Percentiles rank a stretch among this genome's conserved stretches.
Evolutionary conservation across 1,140 invertebrate genomes (phyloP).

Genomic region (Scaptodrosophila lebanonensis): DNA sequence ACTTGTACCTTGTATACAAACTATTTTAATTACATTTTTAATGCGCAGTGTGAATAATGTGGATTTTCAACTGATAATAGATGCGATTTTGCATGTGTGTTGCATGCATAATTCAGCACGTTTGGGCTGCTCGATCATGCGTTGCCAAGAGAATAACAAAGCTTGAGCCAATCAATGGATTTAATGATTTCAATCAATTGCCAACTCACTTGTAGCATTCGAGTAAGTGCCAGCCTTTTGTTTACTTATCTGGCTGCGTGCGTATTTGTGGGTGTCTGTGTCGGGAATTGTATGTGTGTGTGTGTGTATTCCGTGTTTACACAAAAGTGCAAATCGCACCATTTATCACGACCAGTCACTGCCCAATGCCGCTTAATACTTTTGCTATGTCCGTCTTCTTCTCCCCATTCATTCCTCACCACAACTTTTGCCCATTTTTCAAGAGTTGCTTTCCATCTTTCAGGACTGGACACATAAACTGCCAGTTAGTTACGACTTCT

Average conservation of each 20-base stretch:
- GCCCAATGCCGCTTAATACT: conserved; percentile 10
- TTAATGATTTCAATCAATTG: conserved; percentile 39
- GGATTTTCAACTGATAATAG: no score
- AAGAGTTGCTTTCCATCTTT: no score
- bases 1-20: no score
- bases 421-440: conserved; percentile 35
- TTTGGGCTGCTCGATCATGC: conserved; percentile 14
- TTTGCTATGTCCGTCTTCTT: conserved; percentile 35
- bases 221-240: conserved; percentile 19
- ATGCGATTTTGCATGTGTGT: no score
- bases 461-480: no score
- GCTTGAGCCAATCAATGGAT: conserved; percentile 34
- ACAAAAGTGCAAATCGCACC: conserved; percentile 48
- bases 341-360: conserved; percentile 55
- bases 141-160: conserved; percentile 17
- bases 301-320: conserved; percentile 7
- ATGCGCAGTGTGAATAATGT: no score
- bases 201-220: conserved; percentile 51
- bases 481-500: no score
- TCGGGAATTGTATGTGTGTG: conserved; percentile 6
- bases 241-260: neutral
- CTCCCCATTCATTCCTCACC: conserved; percentile 15
- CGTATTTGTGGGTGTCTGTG: conserved; percentile 7
- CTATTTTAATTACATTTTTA: no score
- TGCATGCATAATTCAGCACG: neutral